A percentile compares a stretch with the other conserved stretches of the same genome.
These are phyloP conservation scores for Bicyclus anynana DNA, from an alignment of 1,140 invertebrate species.

Conservation along the genomic window DNA sequence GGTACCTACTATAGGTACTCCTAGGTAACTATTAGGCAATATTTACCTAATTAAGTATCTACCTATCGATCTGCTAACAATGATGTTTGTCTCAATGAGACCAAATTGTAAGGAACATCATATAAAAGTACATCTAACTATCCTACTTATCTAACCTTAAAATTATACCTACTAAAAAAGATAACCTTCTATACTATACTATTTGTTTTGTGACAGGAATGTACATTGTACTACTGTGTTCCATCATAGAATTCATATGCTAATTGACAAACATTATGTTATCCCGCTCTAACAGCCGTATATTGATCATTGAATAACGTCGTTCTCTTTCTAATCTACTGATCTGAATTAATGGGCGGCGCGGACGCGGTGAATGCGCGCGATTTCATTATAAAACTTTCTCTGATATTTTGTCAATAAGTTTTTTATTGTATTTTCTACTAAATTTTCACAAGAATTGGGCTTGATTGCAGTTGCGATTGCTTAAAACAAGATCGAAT, in stretches of 20 bases:
- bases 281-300: slow-evolving; percentile 35
- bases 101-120: too few species aligned
- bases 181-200: neutral
- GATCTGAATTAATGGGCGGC: slow-evolving; percentile 61
- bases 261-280: slow-evolving; percentile 10
- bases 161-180: too few species aligned
- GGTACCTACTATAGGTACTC: too few species aligned
- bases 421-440: neutral
- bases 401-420: neutral
- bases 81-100: too few species aligned
- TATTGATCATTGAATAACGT: slow-evolving; percentile 9
- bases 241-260: neutral
- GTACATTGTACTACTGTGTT: neutral
- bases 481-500: too few species aligned
- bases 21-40: too few species aligned
- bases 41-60: too few species aligned
- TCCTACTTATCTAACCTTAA: too few species aligned
- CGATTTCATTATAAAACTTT: slow-evolving; percentile 1
- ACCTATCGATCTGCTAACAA: too few species aligned
- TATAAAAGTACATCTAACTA: too few species aligned
- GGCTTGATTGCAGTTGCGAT: too few species aligned
- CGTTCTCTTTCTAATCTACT: slow-evolving; percentile 51
- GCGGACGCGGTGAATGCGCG: slow-evolving; percentile 37
- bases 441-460: neutral
- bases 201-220: slow-evolving; percentile 1